Evolutionary conservation across 2,797 vertebrate species (phyloP).

Genomic region (Eulemur rubriventer): DNA sequence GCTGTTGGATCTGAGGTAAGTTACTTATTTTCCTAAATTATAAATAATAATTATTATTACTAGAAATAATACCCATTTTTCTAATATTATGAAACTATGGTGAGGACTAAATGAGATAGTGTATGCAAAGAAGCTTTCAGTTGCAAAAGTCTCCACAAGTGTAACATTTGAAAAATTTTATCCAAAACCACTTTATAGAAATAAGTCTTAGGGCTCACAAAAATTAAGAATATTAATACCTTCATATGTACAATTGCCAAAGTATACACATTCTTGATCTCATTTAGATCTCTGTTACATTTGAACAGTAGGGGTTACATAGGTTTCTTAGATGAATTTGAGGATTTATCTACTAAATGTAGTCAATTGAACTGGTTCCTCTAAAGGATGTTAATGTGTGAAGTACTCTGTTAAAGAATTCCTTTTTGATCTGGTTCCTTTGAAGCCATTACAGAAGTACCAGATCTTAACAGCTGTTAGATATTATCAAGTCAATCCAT

Average conservation of each 20-base stretch:
- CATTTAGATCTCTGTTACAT: constrained; percentile 16
- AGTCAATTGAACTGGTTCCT: constrained; percentile 51
- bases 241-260: neutral
- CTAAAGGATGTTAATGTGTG: constrained; percentile 60
- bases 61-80: neutral
- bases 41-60: constrained; percentile 18
- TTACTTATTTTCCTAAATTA: neutral
- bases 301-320: constrained; percentile 16
- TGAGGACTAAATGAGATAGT: neutral
- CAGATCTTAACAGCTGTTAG: constrained; percentile 65
- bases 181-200: neutral
- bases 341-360: constrained; percentile 58
- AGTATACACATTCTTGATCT: constrained; percentile 45
- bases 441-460: constrained; percentile 66
- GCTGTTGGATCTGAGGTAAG: neutral
- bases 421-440: constrained; percentile 69
- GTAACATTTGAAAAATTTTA: neutral
- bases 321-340: constrained; percentile 61
- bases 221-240: constrained; percentile 21
- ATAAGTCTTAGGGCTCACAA: neutral
- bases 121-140: neutral
- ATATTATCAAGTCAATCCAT: constrained; percentile 57
- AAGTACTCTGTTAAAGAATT: constrained; percentile 69
- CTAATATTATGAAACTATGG: neutral
- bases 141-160: neutral